Conservation (phyloP, 2,113 vertebrate species). For the Helogale parvula region DNA sequence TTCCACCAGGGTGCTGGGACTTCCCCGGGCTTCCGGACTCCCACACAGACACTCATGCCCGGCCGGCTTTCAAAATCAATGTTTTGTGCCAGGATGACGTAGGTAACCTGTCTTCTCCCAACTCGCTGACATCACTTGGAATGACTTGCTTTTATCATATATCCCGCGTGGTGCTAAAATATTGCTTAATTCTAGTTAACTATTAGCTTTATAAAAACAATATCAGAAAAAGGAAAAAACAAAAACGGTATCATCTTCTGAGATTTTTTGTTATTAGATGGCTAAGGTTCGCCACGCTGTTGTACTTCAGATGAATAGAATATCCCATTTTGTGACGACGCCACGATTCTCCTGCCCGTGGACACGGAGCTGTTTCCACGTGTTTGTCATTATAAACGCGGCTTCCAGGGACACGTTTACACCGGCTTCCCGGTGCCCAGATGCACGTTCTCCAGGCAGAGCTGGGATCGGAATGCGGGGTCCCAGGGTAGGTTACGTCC, state of each 20-base stretch:
- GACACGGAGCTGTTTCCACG: not conserved
- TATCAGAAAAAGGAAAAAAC: not conserved
- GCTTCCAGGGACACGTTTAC: not conserved
- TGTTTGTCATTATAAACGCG: not conserved
- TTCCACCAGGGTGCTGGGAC: not conserved
- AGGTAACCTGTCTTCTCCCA: not conserved
- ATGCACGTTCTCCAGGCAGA: not conserved
- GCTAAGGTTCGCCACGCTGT: not conserved
- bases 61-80: not conserved
- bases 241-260: not conserved
- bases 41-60: not conserved
- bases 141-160: too few relatives aligned
- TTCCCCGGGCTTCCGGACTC: not conserved
- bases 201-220: not conserved
- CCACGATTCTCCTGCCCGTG: not conserved
- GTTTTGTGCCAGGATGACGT: not conserved
- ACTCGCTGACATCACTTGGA: not conserved
- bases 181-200: not conserved
- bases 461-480: not conserved
- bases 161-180: not conserved
- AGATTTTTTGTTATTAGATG: not conserved
- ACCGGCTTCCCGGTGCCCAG: not conserved
- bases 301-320: not conserved
- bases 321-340: not conserved
- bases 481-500: too few relatives aligned